Conservation (phyloP, 2,797 vertebrate species). For the Pempheris klunzingeri region DNA sequence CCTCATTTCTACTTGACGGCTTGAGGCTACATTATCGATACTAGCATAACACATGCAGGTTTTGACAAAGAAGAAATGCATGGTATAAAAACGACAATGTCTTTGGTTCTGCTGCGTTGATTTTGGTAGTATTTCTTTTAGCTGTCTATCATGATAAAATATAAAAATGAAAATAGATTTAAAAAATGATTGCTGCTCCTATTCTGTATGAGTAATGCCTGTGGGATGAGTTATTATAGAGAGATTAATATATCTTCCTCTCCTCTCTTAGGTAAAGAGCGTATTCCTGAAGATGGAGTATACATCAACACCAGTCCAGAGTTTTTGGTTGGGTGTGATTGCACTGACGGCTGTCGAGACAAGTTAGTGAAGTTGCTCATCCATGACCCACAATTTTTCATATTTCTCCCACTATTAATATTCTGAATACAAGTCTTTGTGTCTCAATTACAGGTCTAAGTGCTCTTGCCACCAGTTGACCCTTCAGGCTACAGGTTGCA, state of each 20-base stretch:
- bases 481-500: slow-evolving; percentile 94
- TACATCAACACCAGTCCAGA: slow-evolving; percentile 94
- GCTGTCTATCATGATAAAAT: too few species aligned
- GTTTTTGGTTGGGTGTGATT: slow-evolving; percentile 97
- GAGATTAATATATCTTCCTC: background rate
- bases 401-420: background rate
- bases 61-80: too few species aligned
- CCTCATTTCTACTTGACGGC: background rate
- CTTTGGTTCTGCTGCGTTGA: too few species aligned
- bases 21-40: too few species aligned
- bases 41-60: background rate
- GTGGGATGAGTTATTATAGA: background rate
- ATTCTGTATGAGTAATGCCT: background rate
- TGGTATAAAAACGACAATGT: too few species aligned
- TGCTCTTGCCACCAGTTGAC: slow-evolving; percentile 98
- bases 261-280: slow-evolving; percentile 85
- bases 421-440: slow-evolving; percentile 7
- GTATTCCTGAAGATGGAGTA: slow-evolving; percentile 95
- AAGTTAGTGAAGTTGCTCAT: slow-evolving; percentile 86
- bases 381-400: background rate
- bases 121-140: too few species aligned
- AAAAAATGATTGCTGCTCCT: background rate
- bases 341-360: slow-evolving; percentile 95
- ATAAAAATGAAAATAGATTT: background rate
- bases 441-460: slow-evolving; percentile 86